Evolutionary conservation across 2,888 invertebrate species (phyloP), one percentile per base, ranked within the genome.

Genomic region (Lomographa bimaculata): DNA sequence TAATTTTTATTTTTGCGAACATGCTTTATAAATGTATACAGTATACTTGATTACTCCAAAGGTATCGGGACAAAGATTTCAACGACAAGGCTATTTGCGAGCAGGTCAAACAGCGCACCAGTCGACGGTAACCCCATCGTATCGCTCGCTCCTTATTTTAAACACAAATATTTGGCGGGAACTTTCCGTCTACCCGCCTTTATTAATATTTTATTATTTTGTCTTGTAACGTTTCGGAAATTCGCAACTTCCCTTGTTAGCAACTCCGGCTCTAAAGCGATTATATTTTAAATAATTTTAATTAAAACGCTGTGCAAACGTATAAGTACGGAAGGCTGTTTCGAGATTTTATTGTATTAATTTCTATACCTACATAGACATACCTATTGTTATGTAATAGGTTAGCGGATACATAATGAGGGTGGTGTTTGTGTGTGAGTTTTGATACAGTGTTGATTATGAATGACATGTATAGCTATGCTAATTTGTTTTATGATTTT

Each of bases 201-300:
- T 89, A 89, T 89, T 89, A 87, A 89, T 89, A 87, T 89, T 89
- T 86, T 89, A 89, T 89, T 89, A 89, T 89, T 87, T 86, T 89
- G 87, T 89, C 87, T 89, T 86, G 84, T 83, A 76, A 71, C 78
- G 72, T 80, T 83, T 73, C 74, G 70, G 64, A 79, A 82, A 80
- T 69, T 81, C 64, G 54, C 68, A 86, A 87, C 84, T 86, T 85
- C 80, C 78, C 86, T 83, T 81, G 83, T 85, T 84, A 35, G 29
- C 71, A 60, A 80, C 79, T 81, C 77, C 58, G 64, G 64, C 75
- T 81, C 70, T 85, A 85, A 84, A 86, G 86, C 86, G 89, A 89
- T 89, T 89, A 89, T 86, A 85, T 87, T 87, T 86, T 75, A 85
- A 86, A 87, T 87, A 78, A 85, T 85, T 87, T 89, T 89, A 86